Base-by-base conservation (phyloP, 1,140 invertebrate species). In the Adelges cooleyi region DNA sequence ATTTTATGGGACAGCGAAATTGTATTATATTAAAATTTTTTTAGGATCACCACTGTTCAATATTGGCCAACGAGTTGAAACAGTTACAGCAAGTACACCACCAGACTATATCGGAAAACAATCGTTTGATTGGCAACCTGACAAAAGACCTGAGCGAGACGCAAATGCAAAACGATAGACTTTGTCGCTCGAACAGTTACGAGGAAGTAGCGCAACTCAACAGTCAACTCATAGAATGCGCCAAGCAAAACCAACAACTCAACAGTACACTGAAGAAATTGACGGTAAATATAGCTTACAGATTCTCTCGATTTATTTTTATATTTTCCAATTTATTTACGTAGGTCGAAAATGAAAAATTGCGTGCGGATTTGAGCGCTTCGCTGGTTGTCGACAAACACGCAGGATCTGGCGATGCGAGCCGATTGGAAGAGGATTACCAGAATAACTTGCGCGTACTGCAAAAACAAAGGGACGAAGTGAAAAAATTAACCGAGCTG, bases 391-490 rank as follows among this genome's bases (percentile, higher is more conserved):
- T 22, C 33, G 42, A 62, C 11, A 48, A 48, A 22, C 17, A 15
- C 10, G 10, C n/a, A 18, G 20, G 4, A 44, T 4, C 2, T 6
- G 29, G 20, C 46, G 25, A 62, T 62, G 17, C 8, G 15, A 62
- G 25, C 33, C 18, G 33, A 48, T 33, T 62, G 46, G 40, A 62
- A 29, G 38, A 29, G n/a, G 40, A 62, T 48, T 62, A 62, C 29
- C 56, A 62, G 2, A 46, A 62, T 0, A 62, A 2, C 33, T 48
- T 62, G 46, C 38, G 46, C 13, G 20, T 46, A 9, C 38, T 62
- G 15, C 56, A 62, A 48, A 46, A 62, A 22, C 56, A 62, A 62
- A 62, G 56, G 46, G 42, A 62, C 5, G 56, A 62, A 15, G 56
- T 62, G 22, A 62, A 46, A 29, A 29, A 46, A 20, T 46, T 62